Evolutionary conservation across 2,888 invertebrate genomes (phyloP).

Genomic region (Tiphia femorata): DNA sequence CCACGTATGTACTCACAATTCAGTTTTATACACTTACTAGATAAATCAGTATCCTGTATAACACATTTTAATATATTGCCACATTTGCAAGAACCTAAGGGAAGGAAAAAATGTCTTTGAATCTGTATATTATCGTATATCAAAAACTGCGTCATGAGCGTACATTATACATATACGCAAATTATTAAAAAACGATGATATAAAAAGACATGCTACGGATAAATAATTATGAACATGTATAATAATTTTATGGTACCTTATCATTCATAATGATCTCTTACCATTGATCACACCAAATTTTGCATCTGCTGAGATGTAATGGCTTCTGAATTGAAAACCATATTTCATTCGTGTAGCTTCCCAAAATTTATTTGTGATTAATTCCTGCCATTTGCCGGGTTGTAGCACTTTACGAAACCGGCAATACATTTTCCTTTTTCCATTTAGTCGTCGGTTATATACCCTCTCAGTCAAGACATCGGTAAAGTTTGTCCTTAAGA

Average conservation of each 20-base stretch:
- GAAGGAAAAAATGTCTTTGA: background rate
- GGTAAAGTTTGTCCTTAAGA: background rate
- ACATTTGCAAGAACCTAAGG: constrained; percentile 10
- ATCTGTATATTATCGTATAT: background rate
- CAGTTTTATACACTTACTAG: background rate
- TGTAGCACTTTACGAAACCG: constrained; percentile 1
- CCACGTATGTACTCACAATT: constrained; percentile 26
- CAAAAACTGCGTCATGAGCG: no score
- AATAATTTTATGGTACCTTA: no score
- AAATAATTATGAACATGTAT: no score
- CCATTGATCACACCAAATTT: constrained; percentile 5
- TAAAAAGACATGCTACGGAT: no score
- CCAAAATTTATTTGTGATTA: constrained; percentile 7
- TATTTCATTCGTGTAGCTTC: constrained; percentile 1
- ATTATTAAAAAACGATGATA: no score
- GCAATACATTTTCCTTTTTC: background rate
- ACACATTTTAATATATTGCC: constrained; percentile 11
- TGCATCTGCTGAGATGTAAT: constrained; percentile 4
- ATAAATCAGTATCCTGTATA: background rate
- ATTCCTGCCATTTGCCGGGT: constrained; percentile 3
- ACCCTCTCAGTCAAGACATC: background rate
- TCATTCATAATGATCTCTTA: no score
- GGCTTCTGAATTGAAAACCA: constrained; percentile 7
- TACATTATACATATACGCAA: no score
- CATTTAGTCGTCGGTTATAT: background rate